Conservation (phyloP, 2,797 vertebrate genomes). For the Rhyacichthys aspro region DNA sequence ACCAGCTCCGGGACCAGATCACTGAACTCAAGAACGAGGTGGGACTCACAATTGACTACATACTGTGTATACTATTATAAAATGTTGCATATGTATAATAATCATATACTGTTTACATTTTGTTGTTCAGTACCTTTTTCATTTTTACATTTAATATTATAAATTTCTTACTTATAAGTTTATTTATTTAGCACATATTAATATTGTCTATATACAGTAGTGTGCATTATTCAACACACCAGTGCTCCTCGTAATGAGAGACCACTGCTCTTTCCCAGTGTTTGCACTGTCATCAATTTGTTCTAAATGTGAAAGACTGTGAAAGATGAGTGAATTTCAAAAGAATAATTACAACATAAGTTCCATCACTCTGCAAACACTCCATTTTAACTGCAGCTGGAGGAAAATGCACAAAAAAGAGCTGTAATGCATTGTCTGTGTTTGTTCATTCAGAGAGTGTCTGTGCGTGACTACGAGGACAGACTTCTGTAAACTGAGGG, state of each 20-base stretch:
- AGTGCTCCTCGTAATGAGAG: constrained; percentile 48
- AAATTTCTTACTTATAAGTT: too few relatives aligned
- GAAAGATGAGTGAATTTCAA: constrained; percentile 14
- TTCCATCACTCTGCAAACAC: neutral
- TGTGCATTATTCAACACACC: constrained; percentile 8
- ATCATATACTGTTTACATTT: too few relatives aligned
- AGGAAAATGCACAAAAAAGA: neutral
- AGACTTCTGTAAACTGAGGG: constrained; percentile 47
- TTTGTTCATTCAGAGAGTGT: constrained; percentile 77
- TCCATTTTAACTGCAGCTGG: neutral
- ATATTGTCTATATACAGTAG: too few relatives aligned
- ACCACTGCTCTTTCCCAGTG: constrained; percentile 17
- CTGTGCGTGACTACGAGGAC: constrained; percentile 71
- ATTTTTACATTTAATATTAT: too few relatives aligned
- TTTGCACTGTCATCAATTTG: constrained; percentile 16
- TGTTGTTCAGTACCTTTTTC: too few relatives aligned
- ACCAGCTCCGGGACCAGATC: constrained; percentile 91
- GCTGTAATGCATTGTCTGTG: constrained; percentile 19
- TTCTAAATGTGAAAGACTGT: constrained; percentile 10
- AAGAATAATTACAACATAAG: neutral
- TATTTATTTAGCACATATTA: too few relatives aligned
- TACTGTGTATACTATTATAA: neutral
- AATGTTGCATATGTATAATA: too few relatives aligned
- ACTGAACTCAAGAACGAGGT: constrained; percentile 93
- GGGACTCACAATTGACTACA: constrained; percentile 21